Evolutionary conservation across 2,113 vertebrate species (phyloP), one percentile per base, ranked within the genome.

Genomic region (Actenoides lindsayi): DNA sequence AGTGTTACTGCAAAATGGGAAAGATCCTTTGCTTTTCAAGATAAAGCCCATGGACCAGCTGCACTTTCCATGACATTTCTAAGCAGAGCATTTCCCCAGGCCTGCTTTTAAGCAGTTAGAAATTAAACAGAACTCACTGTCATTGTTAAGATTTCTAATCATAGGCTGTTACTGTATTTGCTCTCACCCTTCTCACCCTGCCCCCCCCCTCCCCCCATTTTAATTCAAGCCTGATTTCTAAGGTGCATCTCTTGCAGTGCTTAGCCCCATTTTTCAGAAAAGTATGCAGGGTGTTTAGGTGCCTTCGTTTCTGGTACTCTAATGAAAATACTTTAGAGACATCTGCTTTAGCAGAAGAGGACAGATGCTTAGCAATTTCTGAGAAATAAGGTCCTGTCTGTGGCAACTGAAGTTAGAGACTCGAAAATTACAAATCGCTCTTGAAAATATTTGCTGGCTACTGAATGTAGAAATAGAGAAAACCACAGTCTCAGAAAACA

Each of bases 21-120:
- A 96, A 94, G 97, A 97, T 96, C 97, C 96, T 95, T 97, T 92
- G 96, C 96, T 97, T 97, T 97, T 97, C 96, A 96, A 93, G 90
- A 97, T 95, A 97, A 97, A 97, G 96, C 92, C 95, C 91, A 68
- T 11, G 84, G 96, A 89, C 97, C 97, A 97, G 97, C 97, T 98
- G 97, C 97, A 90, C 95, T 97, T 96, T 94, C 96, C 90, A 46
- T 96, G 92, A 92, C 92, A 95, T 97, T 97, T 97, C 91, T 97
- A 97, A 97, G 92, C 83, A 89, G 35, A 86, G 83, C 81, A 60
- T 92, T 96, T 96, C 95, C 76, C 83, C 75, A 41, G 87, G 83
- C 89, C 94, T 87, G 91, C 95, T 95, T 95, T 96, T 96, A 97
- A 95, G 96, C 94, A 94, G 94, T 85, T 93, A 89, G 77, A 89